phyloP scores from a whole-genome alignment of 30 jellyfish, hydroid and myxozoan species.

The Hydractinia echinata region DNA sequence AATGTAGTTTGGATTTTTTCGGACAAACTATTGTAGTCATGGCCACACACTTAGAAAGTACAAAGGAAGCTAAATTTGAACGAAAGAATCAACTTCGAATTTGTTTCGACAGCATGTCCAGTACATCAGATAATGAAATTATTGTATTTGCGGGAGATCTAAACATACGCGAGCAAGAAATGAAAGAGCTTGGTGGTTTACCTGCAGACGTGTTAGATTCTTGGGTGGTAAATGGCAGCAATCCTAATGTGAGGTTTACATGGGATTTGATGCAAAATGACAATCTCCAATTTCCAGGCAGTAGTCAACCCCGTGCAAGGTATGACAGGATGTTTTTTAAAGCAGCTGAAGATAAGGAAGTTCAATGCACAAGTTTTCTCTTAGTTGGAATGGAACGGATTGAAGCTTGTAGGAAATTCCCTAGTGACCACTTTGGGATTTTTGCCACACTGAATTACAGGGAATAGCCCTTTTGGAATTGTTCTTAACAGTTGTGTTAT shows the following conservation, averaged over 20 bases:
- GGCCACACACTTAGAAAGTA: slow-evolving; percentile 82
- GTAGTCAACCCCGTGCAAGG: slow-evolving; percentile 45
- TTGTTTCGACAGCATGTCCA: slow-evolving; percentile 34
- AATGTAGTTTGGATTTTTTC: slow-evolving; percentile 14
- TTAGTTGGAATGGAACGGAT: slow-evolving; percentile 58
- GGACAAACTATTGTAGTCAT: slow-evolving; percentile 42
- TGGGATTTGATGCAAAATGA: slow-evolving; percentile 76
- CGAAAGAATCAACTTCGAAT: slow-evolving; percentile 46
- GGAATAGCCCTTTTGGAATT: not conserved
- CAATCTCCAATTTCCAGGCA: slow-evolving; percentile 34
- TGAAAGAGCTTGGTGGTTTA: slow-evolving; percentile 46
- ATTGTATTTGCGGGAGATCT: slow-evolving; percentile 82
- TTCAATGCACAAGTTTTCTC: slow-evolving; percentile 29
- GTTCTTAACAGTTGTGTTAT: not conserved
- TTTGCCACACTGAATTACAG: slow-evolving; percentile 33
- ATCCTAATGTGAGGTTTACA: slow-evolving; percentile 36
- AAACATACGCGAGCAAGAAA: slow-evolving; percentile 65
- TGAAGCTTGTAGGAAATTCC: slow-evolving; percentile 53
- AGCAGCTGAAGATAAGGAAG: slow-evolving; percentile 6
- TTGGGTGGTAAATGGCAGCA: slow-evolving; percentile 64
- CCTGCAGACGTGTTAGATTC: slow-evolving; percentile 52
- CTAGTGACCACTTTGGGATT: slow-evolving; percentile 91
- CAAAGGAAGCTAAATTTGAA: slow-evolving; percentile 24
- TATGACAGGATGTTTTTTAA: slow-evolving; percentile 64
- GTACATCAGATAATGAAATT: not conserved